Evolutionary conservation across 2,888 invertebrate genomes (phyloP).

Genomic region (Herminia tarsipennalis): DNA sequence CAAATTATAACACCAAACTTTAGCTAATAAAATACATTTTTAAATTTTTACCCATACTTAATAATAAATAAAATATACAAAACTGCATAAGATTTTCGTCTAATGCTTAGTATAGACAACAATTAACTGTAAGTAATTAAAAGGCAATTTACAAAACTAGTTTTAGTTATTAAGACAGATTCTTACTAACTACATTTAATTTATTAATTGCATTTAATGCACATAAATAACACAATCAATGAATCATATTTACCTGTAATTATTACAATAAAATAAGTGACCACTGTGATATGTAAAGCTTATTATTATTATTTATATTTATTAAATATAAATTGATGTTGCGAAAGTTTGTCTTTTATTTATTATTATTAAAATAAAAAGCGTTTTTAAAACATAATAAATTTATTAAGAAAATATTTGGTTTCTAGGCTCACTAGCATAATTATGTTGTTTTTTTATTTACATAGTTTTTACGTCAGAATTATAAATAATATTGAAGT

Average conservation of each 20-base stretch:
- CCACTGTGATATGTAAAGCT: conserved; percentile 32
- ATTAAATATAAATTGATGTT: conserved; percentile 28
- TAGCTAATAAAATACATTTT: too few species aligned
- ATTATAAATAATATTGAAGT: conserved; percentile 19
- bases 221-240: too few species aligned
- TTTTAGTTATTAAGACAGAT: too few species aligned
- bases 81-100: too few species aligned
- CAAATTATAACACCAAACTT: too few species aligned
- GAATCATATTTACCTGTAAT: not conserved
- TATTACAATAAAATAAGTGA: conserved; percentile 10
- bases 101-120: too few species aligned
- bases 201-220: too few species aligned
- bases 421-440: conserved; percentile 44
- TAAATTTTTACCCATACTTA: too few species aligned
- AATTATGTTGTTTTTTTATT: conserved; percentile 24
- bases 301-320: conserved; percentile 12
- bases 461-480: conserved; percentile 21
- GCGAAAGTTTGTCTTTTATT: conserved; percentile 2
- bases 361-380: conserved; percentile 31
- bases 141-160: too few species aligned
- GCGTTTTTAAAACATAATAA: conserved; percentile 43
- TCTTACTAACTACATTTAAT: too few species aligned
- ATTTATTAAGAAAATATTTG: conserved; percentile 54
- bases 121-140: too few species aligned
- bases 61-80: too few species aligned